Conservation (phyloP, 1,140 invertebrate genomes). For the Prorops nasuta region DNA sequence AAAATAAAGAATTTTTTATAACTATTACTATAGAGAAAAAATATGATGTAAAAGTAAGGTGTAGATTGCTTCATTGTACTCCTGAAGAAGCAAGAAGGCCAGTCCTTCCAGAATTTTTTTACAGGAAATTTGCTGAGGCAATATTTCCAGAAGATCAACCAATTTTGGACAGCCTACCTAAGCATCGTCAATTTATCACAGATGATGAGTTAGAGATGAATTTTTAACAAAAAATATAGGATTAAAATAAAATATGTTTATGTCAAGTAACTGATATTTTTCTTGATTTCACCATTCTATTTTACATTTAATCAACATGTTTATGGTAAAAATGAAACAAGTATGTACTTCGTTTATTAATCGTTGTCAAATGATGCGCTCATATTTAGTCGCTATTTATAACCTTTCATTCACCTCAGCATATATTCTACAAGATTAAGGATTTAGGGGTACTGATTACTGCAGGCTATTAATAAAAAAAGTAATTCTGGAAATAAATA, state of each 20-base stretch:
- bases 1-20: constrained; percentile 80
- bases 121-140: constrained; percentile 22
- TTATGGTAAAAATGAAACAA: too few relatives aligned
- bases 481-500: constrained; percentile 19
- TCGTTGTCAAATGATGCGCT: too few relatives aligned
- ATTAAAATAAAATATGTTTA: neutral
- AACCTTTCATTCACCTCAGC: too few relatives aligned
- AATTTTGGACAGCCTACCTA: constrained; percentile 41
- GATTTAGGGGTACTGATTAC: too few relatives aligned
- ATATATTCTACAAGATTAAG: too few relatives aligned
- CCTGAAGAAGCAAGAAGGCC: constrained; percentile 11
- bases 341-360: too few relatives aligned
- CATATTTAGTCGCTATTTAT: too few relatives aligned
- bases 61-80: constrained; percentile 68
- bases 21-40: constrained; percentile 76
- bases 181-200: constrained; percentile 16
- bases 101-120: constrained; percentile 17
- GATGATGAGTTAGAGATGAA: constrained; percentile 3
- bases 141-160: constrained; percentile 46
- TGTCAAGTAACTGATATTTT: neutral
- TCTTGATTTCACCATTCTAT: too few relatives aligned
- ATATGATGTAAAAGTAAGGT: constrained; percentile 69
- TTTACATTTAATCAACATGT: too few relatives aligned
- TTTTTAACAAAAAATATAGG: neutral
- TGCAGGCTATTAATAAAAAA: constrained; percentile 11